These are phyloP conservation scores for Spea bombifrons DNA, from an alignment of 2,113 vertebrate genomes.

Conservation along the genomic window DNA sequence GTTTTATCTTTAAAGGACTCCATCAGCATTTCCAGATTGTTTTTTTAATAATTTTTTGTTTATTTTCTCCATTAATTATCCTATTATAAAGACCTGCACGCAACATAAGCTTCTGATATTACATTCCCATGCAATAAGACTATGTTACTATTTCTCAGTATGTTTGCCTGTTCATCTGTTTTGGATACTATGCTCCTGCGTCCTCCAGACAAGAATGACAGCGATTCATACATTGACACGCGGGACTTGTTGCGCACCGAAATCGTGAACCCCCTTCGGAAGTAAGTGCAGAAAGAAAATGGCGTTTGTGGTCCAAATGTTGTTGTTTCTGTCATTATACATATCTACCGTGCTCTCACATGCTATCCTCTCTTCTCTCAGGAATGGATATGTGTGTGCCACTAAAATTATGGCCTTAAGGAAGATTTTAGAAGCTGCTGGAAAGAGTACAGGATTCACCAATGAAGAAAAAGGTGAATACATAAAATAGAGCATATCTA, in stretches of 20 bases:
- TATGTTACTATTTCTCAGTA: slow-evolving; percentile 54
- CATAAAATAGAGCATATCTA: neutral
- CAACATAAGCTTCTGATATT: too few relatives aligned
- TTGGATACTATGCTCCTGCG: slow-evolving; percentile 73
- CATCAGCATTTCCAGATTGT: too few relatives aligned
- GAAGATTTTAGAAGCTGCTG: slow-evolving; percentile 69
- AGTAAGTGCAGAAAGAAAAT: slow-evolving; percentile 53
- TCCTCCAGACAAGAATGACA: slow-evolving; percentile 57
- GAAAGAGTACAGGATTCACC: slow-evolving; percentile 62
- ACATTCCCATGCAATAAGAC: neutral
- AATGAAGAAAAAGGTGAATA: slow-evolving; percentile 21
- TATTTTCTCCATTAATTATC: too few relatives aligned
- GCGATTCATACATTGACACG: slow-evolving; percentile 57
- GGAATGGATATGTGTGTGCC: slow-evolving; percentile 77
- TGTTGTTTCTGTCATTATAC: neutral
- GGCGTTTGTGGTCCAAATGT: too few relatives aligned
- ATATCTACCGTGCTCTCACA: neutral
- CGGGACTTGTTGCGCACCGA: slow-evolving; percentile 77
- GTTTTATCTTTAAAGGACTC: too few relatives aligned
- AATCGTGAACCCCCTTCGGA: slow-evolving; percentile 77
- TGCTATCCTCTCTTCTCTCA: slow-evolving; percentile 37
- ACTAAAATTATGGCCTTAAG: slow-evolving; percentile 80
- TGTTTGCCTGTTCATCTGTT: slow-evolving; percentile 78
- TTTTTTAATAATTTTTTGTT: too few relatives aligned
- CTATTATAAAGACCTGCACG: too few relatives aligned